Evolutionary conservation across 2,113 vertebrate genomes (phyloP).

Genomic region (Burhinus bistriatus): DNA sequence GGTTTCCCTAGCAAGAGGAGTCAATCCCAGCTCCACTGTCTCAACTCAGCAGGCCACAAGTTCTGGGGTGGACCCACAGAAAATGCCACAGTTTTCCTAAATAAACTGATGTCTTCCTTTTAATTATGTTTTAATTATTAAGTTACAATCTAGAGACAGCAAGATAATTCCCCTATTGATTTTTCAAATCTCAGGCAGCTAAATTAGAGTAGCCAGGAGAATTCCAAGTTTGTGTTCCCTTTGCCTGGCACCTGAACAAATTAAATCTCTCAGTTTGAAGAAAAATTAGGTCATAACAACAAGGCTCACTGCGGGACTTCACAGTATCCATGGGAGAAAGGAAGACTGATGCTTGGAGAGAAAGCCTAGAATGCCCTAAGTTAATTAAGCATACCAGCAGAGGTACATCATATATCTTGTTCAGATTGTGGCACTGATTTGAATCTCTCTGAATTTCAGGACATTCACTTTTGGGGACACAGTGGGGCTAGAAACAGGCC

Average conservation of each 20-base stretch:
- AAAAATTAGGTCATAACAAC: conserved; percentile 43
- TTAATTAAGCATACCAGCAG: conserved; percentile 2
- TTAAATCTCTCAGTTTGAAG: conserved; percentile 1
- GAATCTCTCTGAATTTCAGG: not conserved
- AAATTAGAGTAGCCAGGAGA: not conserved
- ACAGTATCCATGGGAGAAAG: conserved; percentile 31
- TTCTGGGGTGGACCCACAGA: not conserved
- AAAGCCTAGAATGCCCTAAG: not conserved
- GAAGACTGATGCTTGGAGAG: conserved; percentile 1
- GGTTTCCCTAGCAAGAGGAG: not conserved
- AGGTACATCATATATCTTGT: not conserved
- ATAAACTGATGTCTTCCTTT: not conserved
- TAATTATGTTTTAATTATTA: not conserved
- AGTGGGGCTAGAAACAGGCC: not conserved
- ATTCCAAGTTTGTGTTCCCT: not conserved
- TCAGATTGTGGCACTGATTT: not conserved
- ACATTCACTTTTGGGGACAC: not conserved
- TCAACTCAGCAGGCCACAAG: not conserved
- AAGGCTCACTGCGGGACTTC: conserved; percentile 8
- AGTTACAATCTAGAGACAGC: not conserved
- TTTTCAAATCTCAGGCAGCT: not conserved
- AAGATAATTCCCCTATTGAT: conserved; percentile 4
- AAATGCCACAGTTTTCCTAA: not conserved
- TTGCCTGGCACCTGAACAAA: conserved; percentile 40
- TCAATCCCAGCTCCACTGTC: not conserved